These are phyloP conservation scores for Aulostomus chinensis DNA, from an alignment of 2,797 vertebrate genomes.

Conservation along the genomic window DNA sequence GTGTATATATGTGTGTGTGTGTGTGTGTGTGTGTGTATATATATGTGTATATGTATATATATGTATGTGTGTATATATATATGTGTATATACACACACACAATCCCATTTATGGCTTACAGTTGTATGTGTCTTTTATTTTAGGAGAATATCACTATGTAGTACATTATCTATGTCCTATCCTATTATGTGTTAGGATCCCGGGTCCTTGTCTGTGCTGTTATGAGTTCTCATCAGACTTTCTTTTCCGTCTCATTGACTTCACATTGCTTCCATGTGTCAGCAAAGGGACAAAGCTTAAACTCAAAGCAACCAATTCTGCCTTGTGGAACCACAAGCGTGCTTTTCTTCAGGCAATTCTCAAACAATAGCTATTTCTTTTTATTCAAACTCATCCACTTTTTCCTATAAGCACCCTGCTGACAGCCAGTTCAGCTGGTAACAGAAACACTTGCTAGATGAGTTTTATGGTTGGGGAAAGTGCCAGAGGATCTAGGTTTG, in stretches of 20 bases:
- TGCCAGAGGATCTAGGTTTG: conserved; percentile 21
- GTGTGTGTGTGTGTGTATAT: no score
- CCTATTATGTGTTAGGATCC: conserved; percentile 23
- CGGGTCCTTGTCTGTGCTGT: conserved; percentile 1
- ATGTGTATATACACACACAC: no score
- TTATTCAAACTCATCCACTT: conserved; percentile 1
- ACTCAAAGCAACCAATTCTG: conserved; percentile 19
- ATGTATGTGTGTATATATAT: no score
- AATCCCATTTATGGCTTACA: background rate
- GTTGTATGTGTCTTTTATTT: background rate
- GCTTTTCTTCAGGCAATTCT: background rate
- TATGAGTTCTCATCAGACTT: conserved; percentile 6
- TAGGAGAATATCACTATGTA: background rate
- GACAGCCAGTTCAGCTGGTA: conserved; percentile 1
- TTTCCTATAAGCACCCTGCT: background rate
- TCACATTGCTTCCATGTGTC: conserved; percentile 3
- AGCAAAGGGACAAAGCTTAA: conserved; percentile 2
- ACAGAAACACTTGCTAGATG: background rate
- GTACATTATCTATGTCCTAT: conserved; percentile 5
- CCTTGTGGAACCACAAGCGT: conserved; percentile 1
- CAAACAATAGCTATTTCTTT: conserved; percentile 7
- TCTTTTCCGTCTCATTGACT: conserved; percentile 40
- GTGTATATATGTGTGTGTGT: no score
- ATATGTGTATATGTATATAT: no score
- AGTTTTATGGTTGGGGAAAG: conserved; percentile 23